These are phyloP conservation scores for Druon quercuslanigerum DNA, from an alignment of 1,140 invertebrate species.

Conservation along the genomic window DNA sequence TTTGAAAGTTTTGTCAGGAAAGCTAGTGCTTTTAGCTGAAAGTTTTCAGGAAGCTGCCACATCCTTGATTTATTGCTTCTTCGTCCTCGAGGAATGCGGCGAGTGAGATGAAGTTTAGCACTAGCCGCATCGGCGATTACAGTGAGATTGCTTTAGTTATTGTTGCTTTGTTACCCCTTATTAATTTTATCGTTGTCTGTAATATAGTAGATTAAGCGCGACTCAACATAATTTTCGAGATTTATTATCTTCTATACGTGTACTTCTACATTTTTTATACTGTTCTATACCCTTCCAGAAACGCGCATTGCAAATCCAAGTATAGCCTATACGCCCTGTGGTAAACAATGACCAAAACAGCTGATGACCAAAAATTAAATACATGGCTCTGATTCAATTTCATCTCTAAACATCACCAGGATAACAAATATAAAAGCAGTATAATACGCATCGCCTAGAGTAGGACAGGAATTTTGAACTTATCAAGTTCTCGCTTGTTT, in stretches of 20 bases:
- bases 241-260: constrained; percentile 15
- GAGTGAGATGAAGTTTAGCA: not conserved
- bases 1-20: constrained; percentile 1
- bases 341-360: constrained; percentile 21
- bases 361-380: constrained; percentile 24
- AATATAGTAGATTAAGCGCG: constrained; percentile 15
- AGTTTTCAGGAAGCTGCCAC: constrained; percentile 5
- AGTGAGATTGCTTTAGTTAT: constrained; percentile 19
- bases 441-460: too few species aligned
- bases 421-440: not conserved
- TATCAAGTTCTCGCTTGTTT: too few species aligned
- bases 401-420: not conserved
- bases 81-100: constrained; percentile 1
- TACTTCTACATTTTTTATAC: constrained; percentile 25
- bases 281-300: constrained; percentile 14
- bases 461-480: too few species aligned
- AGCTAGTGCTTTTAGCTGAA: constrained; percentile 22
- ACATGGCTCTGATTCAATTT: constrained; percentile 1
- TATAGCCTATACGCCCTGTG: constrained; percentile 20
- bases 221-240: not conserved
- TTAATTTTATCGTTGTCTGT: constrained; percentile 25
- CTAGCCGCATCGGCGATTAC: constrained; percentile 11
- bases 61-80: constrained; percentile 26
- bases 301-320: not conserved
- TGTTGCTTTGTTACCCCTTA: constrained; percentile 9